These are phyloP conservation scores for Acrocephalus arundinaceus DNA, from an alignment of 2,113 vertebrate genomes.

Conservation along the genomic window DNA sequence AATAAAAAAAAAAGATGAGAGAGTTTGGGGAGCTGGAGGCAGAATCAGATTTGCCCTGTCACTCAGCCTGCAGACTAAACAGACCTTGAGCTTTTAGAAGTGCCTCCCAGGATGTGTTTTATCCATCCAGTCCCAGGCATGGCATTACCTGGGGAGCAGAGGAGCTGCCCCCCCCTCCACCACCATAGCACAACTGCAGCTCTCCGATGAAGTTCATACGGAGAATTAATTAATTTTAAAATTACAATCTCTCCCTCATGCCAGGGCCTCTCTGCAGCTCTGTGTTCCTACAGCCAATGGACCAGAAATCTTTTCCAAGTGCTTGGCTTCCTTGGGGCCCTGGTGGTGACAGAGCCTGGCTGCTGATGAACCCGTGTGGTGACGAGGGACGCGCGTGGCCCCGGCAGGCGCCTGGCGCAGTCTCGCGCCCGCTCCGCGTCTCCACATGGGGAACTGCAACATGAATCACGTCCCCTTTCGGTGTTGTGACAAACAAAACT, in stretches of 20 bases:
- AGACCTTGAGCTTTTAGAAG: not conserved
- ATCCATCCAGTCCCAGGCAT: not conserved
- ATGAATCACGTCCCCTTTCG: accelerated
- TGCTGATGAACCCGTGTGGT: not conserved
- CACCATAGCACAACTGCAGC: not conserved
- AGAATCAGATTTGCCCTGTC: not conserved
- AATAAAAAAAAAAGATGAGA: not conserved
- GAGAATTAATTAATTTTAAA: not conserved
- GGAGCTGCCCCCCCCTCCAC: not conserved
- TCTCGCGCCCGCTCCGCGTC: accelerated
- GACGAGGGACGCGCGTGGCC: not conserved
- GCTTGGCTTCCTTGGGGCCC: not conserved
- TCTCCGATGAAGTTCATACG: accelerated
- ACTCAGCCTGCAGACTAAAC: not conserved
- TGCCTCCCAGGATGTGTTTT: not conserved
- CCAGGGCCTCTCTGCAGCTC: not conserved
- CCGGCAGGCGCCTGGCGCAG: not conserved
- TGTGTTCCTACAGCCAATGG: not conserved
- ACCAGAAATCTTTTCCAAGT: not conserved
- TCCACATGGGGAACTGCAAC: not conserved
- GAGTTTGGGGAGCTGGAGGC: not conserved
- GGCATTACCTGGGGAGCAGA: not conserved
- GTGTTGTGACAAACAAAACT: not conserved
- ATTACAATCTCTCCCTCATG: not conserved
- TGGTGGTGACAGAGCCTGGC: not conserved